Conservation (phyloP, 2,888 invertebrate species). For the Tromatobia lineatoria region DNA sequence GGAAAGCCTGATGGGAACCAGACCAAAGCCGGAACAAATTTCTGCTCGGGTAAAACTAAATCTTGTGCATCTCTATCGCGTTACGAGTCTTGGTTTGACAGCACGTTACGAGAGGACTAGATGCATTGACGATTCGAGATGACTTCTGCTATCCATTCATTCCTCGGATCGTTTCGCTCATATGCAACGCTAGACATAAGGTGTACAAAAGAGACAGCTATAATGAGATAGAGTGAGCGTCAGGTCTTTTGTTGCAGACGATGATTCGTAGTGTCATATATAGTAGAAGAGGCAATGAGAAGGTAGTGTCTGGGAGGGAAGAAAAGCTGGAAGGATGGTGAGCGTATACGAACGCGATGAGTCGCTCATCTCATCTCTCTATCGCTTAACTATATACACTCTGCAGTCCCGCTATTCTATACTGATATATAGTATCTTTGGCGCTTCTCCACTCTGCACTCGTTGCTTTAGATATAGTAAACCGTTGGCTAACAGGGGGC, state of each 20-base stretch:
- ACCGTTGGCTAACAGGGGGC: constrained; percentile 55
- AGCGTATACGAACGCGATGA: constrained; percentile 36
- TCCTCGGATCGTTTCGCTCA: too few species aligned
- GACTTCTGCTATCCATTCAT: too few species aligned
- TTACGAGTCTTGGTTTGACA: too few species aligned
- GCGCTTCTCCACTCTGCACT: constrained; percentile 36
- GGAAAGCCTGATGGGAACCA: too few species aligned
- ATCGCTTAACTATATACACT: constrained; percentile 45
- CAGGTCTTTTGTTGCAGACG: constrained; percentile 47
- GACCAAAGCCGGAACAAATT: too few species aligned
- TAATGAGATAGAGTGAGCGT: neutral
- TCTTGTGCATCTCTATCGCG: too few species aligned
- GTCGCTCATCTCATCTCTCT: constrained; percentile 54
- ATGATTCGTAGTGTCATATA: constrained; percentile 39
- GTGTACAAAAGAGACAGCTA: neutral
- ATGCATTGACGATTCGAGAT: too few species aligned
- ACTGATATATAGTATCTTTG: constrained; percentile 21
- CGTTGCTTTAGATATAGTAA: constrained; percentile 59
- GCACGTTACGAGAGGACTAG: too few species aligned
- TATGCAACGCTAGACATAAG: too few species aligned
- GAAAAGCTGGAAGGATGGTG: constrained; percentile 24
- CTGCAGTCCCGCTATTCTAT: neutral
- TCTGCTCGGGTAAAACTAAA: too few species aligned
- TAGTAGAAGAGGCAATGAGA: constrained; percentile 39
- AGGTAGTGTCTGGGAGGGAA: constrained; percentile 9